Conservation (phyloP, 2,888 invertebrate genomes). For the Lasius platythorax region DNA sequence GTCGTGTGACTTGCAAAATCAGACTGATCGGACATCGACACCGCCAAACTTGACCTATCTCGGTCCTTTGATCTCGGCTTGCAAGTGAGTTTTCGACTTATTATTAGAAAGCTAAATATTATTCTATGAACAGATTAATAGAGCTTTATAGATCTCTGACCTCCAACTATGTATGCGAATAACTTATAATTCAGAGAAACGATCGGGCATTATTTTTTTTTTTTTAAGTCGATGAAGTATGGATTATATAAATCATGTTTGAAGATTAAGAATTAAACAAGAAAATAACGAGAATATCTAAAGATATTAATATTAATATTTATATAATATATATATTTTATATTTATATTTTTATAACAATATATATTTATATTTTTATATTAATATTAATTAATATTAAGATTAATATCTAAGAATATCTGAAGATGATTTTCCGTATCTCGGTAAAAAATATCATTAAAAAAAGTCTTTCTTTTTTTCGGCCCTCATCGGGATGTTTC, state of each 20-base stretch:
- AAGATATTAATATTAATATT: too few relatives aligned
- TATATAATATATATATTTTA: too few relatives aligned
- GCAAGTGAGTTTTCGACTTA: constrained; percentile 78
- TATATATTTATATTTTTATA: too few relatives aligned
- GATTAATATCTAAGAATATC: too few relatives aligned
- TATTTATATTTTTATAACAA: too few relatives aligned
- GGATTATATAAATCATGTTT: not conserved
- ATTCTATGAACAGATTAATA: not conserved
- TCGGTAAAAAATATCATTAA: not conserved
- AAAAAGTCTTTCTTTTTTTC: not conserved
- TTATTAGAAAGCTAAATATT: not conserved
- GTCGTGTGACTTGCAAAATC: constrained; percentile 68
- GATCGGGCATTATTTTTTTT: not conserved
- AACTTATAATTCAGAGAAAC: not conserved
- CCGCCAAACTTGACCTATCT: constrained; percentile 78
- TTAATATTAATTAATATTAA: too few relatives aligned
- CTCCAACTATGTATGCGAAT: not conserved
- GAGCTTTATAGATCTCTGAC: not conserved
- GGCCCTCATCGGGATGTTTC: not conserved
- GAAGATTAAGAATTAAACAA: not conserved
- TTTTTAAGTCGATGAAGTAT: not conserved
- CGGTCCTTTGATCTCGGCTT: constrained; percentile 82
- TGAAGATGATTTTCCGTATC: not conserved
- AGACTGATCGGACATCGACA: constrained; percentile 71
- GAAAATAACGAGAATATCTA: not conserved